Evolutionary conservation across 2,888 invertebrate species (phyloP).

Genomic region (Lasiommata megera): DNA sequence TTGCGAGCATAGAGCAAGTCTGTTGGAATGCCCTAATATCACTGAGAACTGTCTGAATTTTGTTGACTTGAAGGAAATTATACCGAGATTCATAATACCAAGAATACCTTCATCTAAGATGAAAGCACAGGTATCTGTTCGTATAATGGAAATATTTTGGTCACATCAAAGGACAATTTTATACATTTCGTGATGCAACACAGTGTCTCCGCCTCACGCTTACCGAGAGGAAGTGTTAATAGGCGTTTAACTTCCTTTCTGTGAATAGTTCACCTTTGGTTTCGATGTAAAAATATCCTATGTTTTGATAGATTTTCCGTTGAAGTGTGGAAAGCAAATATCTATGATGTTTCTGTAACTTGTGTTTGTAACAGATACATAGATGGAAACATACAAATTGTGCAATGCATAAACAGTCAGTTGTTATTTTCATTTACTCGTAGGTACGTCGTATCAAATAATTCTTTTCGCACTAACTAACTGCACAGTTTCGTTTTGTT

Average conservation of each 20-base stretch:
- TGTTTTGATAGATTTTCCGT: slow-evolving; percentile 15
- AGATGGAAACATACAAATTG: no score
- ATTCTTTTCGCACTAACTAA: no score
- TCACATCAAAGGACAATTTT: slow-evolving; percentile 41
- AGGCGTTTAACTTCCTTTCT: slow-evolving; percentile 52
- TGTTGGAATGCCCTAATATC: no score
- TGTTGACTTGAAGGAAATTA: neutral
- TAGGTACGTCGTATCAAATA: no score
- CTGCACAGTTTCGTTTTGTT: no score
- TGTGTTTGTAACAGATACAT: no score
- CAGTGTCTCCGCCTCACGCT: slow-evolving; percentile 42
- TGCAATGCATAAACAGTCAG: no score
- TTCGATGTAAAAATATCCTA: slow-evolving; percentile 25
- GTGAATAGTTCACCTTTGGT: slow-evolving; percentile 35
- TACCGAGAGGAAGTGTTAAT: slow-evolving; percentile 53
- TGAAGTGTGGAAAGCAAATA: no score
- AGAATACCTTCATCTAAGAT: neutral
- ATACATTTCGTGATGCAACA: slow-evolving; percentile 45
- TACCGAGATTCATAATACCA: neutral
- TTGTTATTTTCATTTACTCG: no score
- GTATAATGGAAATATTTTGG: slow-evolving; percentile 16
- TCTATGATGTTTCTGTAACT: no score
- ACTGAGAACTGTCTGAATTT: no score
- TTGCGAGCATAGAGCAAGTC: no score
- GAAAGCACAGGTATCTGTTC: neutral